Evolutionary conservation across 2,113 vertebrate species (phyloP), one percentile per base, ranked within the genome.

Genomic region (Odontesthes bonariensis): DNA sequence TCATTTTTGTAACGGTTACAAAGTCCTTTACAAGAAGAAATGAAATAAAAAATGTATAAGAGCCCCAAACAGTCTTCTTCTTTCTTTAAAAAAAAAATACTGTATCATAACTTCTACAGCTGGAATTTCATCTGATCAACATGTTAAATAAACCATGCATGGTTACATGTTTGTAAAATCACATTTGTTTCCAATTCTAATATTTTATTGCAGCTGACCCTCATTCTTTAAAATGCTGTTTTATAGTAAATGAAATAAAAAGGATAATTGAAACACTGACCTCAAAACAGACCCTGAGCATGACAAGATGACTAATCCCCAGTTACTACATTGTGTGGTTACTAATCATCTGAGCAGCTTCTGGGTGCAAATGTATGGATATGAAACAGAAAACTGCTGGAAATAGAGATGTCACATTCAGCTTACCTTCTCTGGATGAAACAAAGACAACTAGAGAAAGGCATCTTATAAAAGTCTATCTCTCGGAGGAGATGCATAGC

Each of bases 401-500:
- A 57, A 46, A 23, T 66, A 49, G 19, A 77, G 20, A n/a, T 52
- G 35, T 5, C 54, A 59, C 61, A 46, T 38, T 68, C 69, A 59
- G 57, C 42, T 49, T 67, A 71, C 54, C 53, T 31, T 66, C 20
- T 11, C 22, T 32, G 17, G 38, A 22, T 17, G 19, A 22, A 31
- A 77, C 11, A 61, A 69, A 49, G 70, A 77, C 70, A 80, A n/a
- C 20, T 47, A 52, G 52, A 68, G 60, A 35, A 38, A 55, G 68
- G 69, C 56, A 69, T 71, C 31, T 61, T 69, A n/a, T n/a, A 32
- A 54, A 61, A 73, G 58, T 83, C 68, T 52, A 38, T 71, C 46
- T 75, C 8, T 22, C 16, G 22, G 63, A 89, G 73, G 59, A 55
- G 77, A 82, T 13, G 53, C 72, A 31, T 17, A 13, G 86, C 84